phyloP scores from a whole-genome alignment of 2,113 vertebrate species.

The Camarhynchus parvulus region DNA sequence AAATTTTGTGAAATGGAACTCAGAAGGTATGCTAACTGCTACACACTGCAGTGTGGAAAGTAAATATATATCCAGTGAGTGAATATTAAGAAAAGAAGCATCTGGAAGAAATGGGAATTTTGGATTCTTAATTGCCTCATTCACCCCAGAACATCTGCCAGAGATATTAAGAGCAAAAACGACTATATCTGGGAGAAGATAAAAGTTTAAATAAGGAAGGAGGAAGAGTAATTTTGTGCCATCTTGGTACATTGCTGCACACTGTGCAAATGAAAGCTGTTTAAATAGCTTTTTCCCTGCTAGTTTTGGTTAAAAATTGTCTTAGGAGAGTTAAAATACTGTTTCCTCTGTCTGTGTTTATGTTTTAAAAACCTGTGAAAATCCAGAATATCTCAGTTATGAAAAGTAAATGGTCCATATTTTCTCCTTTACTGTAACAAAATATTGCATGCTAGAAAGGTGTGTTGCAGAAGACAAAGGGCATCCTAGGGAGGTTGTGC shows the following conservation, averaged over 20 bases:
- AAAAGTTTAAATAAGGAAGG: conserved; percentile 41
- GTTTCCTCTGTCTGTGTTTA: not conserved
- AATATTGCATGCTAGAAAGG: not conserved
- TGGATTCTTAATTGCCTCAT: conserved; percentile 72
- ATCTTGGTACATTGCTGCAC: not conserved
- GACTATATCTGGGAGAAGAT: conserved; percentile 41
- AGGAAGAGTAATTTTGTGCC: not conserved
- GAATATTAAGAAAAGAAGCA: conserved; percentile 76
- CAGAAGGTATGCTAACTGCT: conserved; percentile 63
- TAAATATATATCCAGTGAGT: conserved; percentile 68
- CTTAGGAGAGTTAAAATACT: not conserved
- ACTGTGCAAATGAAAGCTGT: not conserved
- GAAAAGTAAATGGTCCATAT: not conserved
- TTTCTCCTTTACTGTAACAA: not conserved
- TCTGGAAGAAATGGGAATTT: conserved; percentile 72
- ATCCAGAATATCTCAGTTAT: not conserved
- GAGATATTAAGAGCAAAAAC: conserved; percentile 60
- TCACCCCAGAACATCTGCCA: conserved; percentile 75
- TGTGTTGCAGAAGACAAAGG: not conserved
- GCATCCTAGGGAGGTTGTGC: not conserved
- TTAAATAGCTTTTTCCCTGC: not conserved
- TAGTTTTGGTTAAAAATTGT: not conserved
- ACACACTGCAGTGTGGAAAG: conserved; percentile 42
- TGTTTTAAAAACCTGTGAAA: not conserved
- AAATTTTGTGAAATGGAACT: conserved; percentile 55